These are phyloP conservation scores for Yponomeuta cagnagella DNA, from an alignment of 2,888 invertebrate genomes.

Conservation along the genomic window DNA sequence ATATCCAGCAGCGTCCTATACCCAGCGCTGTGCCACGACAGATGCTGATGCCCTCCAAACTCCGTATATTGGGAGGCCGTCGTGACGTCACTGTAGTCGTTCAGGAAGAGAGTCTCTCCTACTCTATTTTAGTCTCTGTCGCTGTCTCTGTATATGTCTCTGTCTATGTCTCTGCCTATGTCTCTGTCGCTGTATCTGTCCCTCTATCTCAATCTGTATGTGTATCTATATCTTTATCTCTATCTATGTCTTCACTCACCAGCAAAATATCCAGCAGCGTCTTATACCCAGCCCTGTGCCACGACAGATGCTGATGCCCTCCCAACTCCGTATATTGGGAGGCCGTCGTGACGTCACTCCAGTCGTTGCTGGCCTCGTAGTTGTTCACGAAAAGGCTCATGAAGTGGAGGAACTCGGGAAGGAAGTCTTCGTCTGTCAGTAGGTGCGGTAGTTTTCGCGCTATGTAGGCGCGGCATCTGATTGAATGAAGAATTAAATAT, in stretches of 20 bases:
- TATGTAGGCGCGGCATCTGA: slow-evolving; percentile 37
- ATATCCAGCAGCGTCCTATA: slow-evolving; percentile 41
- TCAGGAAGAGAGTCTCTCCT: too few relatives aligned
- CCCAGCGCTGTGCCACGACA: slow-evolving; percentile 38
- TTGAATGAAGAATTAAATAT: background rate
- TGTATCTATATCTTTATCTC: too few relatives aligned
- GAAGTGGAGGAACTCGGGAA: slow-evolving; percentile 34
- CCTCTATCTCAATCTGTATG: too few relatives aligned
- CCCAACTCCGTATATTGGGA: slow-evolving; percentile 33
- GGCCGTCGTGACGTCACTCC: slow-evolving; percentile 40
- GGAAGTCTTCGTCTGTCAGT: slow-evolving; percentile 33
- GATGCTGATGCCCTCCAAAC: slow-evolving; percentile 37
- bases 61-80: slow-evolving; percentile 30
- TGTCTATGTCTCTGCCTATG: too few relatives aligned
- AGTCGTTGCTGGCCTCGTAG: slow-evolving; percentile 41
- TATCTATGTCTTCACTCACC: slow-evolving; percentile 22
- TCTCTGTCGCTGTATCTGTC: too few relatives aligned
- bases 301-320: slow-evolving; percentile 43
- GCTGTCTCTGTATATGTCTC: too few relatives aligned
- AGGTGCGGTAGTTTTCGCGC: slow-evolving; percentile 29
- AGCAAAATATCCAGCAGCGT: slow-evolving; percentile 45
- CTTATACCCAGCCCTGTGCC: slow-evolving; percentile 42
- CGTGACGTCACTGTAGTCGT: slow-evolving; percentile 32
- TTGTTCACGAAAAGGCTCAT: slow-evolving; percentile 37
- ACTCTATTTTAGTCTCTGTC: slow-evolving; percentile 27